Evolutionary conservation across 1,140 invertebrate species (phyloP).

Genomic region (Zaprionus kolodkinae): DNA sequence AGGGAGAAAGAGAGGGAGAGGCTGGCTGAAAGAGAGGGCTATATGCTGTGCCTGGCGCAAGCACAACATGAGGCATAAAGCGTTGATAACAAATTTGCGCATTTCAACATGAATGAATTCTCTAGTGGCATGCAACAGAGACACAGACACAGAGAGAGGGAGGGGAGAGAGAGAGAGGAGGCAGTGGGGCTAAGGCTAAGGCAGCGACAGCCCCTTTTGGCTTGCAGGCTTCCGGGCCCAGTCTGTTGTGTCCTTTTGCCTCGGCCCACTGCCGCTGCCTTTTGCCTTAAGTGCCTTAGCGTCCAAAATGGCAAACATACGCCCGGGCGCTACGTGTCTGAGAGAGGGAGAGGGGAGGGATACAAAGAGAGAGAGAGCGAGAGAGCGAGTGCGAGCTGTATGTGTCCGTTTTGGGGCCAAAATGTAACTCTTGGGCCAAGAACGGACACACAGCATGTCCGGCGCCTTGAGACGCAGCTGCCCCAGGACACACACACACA

Average conservation of each 20-base stretch:
- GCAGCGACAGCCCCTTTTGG: neutral
- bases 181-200: neutral
- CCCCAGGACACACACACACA: slow-evolving; percentile 31
- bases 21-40: neutral
- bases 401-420: slow-evolving; percentile 34
- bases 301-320: slow-evolving; percentile 75
- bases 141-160: neutral
- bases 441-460: slow-evolving; percentile 22
- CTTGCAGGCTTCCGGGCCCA: slow-evolving; percentile 12
- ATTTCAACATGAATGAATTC: slow-evolving; percentile 84
- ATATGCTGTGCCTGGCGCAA: neutral
- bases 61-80: slow-evolving; percentile 76
- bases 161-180: neutral
- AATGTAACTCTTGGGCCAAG: slow-evolving; percentile 41
- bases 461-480: slow-evolving; percentile 51
- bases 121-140: slow-evolving; percentile 53
- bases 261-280: slow-evolving; percentile 8
- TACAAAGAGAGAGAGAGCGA: no score
- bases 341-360: no score
- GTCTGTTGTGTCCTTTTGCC: slow-evolving; percentile 3
- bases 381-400: neutral
- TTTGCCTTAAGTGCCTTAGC: slow-evolving; percentile 69
- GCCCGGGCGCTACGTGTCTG: slow-evolving; percentile 47
- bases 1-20: slow-evolving; percentile 12
- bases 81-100: slow-evolving; percentile 83